A percentile compares a stretch with the other conserved stretches of the same genome.
These are phyloP conservation scores for Caloenas nicobarica DNA, from an alignment of 2,113 vertebrate species.

Conservation along the genomic window DNA sequence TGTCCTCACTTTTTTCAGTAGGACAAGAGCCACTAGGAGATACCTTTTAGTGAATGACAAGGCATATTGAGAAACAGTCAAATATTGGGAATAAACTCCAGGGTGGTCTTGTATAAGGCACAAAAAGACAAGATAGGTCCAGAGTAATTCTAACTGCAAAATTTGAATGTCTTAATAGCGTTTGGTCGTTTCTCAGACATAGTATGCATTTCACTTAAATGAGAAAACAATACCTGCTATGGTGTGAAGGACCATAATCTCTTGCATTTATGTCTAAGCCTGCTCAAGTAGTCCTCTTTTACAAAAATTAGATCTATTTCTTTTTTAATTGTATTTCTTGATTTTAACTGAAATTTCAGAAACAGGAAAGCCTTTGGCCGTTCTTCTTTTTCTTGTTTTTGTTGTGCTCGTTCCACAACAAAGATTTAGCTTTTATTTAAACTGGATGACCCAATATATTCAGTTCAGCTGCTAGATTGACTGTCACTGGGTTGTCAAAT, in stretches of 20 bases:
- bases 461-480: not conserved
- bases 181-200: not conserved
- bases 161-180: not conserved
- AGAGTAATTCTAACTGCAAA: not conserved
- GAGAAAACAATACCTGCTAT: not conserved
- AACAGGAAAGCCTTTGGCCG: not conserved
- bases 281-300: not conserved
- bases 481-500: constrained; percentile 40
- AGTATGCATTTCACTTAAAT: not conserved
- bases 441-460: not conserved
- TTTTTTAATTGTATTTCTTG: not conserved
- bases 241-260: not conserved
- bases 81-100: not conserved
- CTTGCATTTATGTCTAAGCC: not conserved
- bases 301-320: not conserved
- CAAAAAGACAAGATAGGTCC: not conserved
- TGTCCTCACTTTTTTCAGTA: not conserved
- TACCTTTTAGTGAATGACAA: not conserved
- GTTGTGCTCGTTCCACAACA: not conserved
- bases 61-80: not conserved
- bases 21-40: not conserved
- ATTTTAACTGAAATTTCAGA: constrained; percentile 12
- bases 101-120: not conserved
- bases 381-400: not conserved
- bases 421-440: constrained; percentile 41